phyloP scores from a whole-genome alignment of 2,888 invertebrate species.

The Diadegma fenestrale region DNA sequence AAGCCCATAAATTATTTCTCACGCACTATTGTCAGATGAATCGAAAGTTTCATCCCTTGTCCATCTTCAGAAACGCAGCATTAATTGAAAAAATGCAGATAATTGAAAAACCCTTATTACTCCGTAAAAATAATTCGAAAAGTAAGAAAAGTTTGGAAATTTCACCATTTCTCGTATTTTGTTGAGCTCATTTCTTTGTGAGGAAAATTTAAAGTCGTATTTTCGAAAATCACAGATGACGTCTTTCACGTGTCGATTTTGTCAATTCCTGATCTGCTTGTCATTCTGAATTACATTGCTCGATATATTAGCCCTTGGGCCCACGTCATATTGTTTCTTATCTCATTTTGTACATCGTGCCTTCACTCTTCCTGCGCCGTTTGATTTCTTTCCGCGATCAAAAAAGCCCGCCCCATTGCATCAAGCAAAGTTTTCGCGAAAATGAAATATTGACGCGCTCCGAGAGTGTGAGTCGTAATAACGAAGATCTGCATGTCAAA shows the following conservation, averaged over 20 bases:
- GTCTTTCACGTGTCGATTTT: background rate
- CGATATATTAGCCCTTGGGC: background rate
- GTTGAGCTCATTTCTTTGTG: no score
- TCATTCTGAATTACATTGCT: background rate
- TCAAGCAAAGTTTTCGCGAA: background rate
- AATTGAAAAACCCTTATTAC: no score
- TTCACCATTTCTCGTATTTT: no score
- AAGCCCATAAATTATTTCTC: no score
- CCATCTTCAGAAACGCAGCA: no score
- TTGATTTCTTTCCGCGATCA: constrained; percentile 1
- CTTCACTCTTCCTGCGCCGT: background rate
- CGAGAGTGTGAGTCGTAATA: constrained; percentile 23
- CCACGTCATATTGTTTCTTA: background rate
- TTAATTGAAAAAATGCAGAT: no score
- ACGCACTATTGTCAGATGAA: no score
- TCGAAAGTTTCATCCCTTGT: no score
- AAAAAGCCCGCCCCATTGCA: background rate
- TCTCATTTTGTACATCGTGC: background rate
- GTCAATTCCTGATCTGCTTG: background rate
- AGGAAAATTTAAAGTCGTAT: no score
- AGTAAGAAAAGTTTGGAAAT: no score
- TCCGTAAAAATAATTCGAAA: no score
- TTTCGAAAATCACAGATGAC: background rate
- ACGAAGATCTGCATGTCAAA: constrained; percentile 57
- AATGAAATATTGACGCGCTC: constrained; percentile 52